A percentile compares a stretch with the other conserved stretches of the same genome.
These are phyloP conservation scores for Andrena fulva DNA, from an alignment of 2,888 invertebrate genomes.

Conservation along the genomic window DNA sequence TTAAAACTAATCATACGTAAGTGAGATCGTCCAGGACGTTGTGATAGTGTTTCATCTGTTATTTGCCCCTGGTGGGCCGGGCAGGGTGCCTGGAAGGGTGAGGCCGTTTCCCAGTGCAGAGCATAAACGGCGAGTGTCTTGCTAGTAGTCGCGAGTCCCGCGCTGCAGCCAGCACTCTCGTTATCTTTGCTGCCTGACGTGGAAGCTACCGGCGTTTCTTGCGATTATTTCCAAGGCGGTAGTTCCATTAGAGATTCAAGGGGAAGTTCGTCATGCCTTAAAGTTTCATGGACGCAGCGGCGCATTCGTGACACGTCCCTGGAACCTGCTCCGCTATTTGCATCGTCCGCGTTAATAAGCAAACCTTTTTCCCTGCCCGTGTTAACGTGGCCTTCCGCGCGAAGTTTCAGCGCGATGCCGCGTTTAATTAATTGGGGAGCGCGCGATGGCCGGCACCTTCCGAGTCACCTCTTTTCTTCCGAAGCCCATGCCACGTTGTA, in stretches of 20 bases:
- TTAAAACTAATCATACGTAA: slow-evolving; percentile 58
- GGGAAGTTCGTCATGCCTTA: slow-evolving; percentile 29
- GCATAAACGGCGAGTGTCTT: slow-evolving; percentile 23
- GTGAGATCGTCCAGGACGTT: slow-evolving; percentile 13
- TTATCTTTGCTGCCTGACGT: slow-evolving; percentile 30
- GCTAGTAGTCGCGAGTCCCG: not conserved
- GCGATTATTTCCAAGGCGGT: slow-evolving; percentile 29
- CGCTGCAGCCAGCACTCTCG: slow-evolving; percentile 8
- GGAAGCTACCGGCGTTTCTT: slow-evolving; percentile 32
- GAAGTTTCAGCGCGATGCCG: slow-evolving; percentile 6
- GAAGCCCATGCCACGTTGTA: no score
- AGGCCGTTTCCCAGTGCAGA: slow-evolving; percentile 9
- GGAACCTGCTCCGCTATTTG: slow-evolving; percentile 37
- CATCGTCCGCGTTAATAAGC: slow-evolving; percentile 23
- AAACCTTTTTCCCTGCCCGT: slow-evolving; percentile 21
- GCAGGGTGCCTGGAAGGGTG: not conserved
- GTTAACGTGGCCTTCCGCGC: slow-evolving; percentile 23
- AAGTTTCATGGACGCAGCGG: slow-evolving; percentile 1
- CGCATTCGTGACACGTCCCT: slow-evolving; percentile 21
- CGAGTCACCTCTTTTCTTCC: no score
- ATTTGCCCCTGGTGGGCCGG: slow-evolving; percentile 1
- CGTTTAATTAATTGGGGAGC: slow-evolving; percentile 39
- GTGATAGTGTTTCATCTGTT: slow-evolving; percentile 41
- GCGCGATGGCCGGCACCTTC: not conserved
- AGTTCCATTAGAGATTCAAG: slow-evolving; percentile 32